These are phyloP conservation scores for Drosophila kanapiae DNA, from an alignment of 1,140 invertebrate species.

Conservation along the genomic window DNA sequence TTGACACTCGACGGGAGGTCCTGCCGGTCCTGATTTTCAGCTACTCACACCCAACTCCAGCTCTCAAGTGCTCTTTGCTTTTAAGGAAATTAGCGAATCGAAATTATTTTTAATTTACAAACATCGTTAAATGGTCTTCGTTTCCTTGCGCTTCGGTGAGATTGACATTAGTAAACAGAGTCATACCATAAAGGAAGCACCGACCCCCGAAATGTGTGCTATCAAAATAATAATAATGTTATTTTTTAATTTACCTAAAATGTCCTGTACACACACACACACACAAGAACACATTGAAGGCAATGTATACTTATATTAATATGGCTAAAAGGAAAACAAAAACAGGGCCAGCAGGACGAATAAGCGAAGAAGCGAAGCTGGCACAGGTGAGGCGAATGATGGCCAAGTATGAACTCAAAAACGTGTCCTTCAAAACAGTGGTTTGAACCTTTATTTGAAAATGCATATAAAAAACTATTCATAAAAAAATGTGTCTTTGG, in stretches of 20 bases:
- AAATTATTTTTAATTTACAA: slow-evolving; percentile 48
- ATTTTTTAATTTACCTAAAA: slow-evolving; percentile 81
- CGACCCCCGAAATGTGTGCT: slow-evolving; percentile 6
- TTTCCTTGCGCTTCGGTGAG: background rate
- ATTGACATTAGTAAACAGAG: slow-evolving; percentile 22
- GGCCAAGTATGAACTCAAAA: background rate
- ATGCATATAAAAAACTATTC: background rate
- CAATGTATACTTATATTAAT: slow-evolving; percentile 26
- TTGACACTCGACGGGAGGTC: slow-evolving; percentile 52
- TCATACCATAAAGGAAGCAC: background rate
- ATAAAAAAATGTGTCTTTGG: too few relatives aligned
- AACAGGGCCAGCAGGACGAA: slow-evolving; percentile 20
- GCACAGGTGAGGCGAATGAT: background rate
- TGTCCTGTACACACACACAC: slow-evolving; percentile 26
- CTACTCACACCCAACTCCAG: background rate
- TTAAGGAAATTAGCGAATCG: slow-evolving; percentile 52
- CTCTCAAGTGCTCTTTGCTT: slow-evolving; percentile 34
- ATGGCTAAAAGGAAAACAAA: slow-evolving; percentile 47
- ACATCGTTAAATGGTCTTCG: slow-evolving; percentile 19
- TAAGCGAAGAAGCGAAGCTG: slow-evolving; percentile 7
- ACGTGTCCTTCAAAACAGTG: slow-evolving; percentile 16
- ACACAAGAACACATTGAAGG: slow-evolving; percentile 6
- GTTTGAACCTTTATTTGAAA: background rate
- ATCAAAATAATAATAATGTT: slow-evolving; percentile 65
- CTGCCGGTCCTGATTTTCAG: slow-evolving; percentile 1